phyloP scores from a whole-genome alignment of 1,140 invertebrate species.

The Aporrectodea caliginosa region DNA sequence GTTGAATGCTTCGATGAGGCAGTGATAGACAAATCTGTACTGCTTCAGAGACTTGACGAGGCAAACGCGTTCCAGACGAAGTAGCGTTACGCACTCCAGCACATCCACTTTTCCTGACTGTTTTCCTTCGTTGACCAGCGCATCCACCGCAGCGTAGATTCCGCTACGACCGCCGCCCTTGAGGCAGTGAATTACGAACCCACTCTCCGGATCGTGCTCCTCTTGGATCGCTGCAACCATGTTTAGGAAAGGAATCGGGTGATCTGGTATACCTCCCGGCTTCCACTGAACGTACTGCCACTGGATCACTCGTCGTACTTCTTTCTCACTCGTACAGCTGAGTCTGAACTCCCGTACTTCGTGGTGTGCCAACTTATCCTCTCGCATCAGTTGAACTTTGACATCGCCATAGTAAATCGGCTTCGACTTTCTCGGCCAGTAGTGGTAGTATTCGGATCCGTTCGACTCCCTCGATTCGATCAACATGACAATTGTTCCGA shows the following conservation, averaged over 20 bases:
- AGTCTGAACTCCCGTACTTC: neutral
- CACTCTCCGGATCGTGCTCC: neutral
- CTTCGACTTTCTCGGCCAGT: neutral
- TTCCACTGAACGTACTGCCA: conserved; percentile 5
- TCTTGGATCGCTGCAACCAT: neutral
- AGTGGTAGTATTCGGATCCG: neutral
- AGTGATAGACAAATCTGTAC: neutral
- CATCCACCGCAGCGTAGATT: neutral
- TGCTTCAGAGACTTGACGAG: conserved; percentile 15
- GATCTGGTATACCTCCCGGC: neutral
- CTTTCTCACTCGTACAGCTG: neutral
- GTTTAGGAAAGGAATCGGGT: neutral
- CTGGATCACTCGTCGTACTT: neutral
- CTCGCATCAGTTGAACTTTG: neutral
- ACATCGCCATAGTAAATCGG: neutral
- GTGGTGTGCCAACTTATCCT: neutral
- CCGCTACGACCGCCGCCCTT: conserved; percentile 2
- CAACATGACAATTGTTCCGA: neutral
- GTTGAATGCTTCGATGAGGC: neutral
- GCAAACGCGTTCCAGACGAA: neutral
- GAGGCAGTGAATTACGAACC: neutral
- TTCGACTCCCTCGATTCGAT: neutral
- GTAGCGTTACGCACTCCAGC: neutral
- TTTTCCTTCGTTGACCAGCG: neutral
- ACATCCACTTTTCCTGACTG: neutral